Percentiles rank a stretch among this genome's conserved stretches.
These are phyloP conservation scores for Callaeas wilsoni DNA, from an alignment of 2,113 vertebrate species.

Conservation along the genomic window DNA sequence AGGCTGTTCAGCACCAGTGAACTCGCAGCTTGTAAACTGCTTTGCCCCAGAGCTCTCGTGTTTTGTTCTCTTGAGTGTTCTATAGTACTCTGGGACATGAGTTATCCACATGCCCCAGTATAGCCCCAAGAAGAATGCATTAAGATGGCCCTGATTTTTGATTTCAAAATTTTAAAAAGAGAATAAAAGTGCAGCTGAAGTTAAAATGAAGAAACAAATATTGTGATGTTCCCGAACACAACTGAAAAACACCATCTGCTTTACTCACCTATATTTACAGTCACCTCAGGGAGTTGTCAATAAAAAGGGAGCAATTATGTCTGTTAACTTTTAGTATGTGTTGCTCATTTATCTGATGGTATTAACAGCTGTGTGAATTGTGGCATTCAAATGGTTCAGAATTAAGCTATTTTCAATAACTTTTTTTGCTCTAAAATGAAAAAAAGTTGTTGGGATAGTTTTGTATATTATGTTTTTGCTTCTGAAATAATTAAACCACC, in stretches of 20 bases:
- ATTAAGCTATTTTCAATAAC: background rate
- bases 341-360: background rate
- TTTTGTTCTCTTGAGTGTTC: background rate
- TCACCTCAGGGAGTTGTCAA: background rate
- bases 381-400: background rate
- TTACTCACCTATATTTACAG: background rate
- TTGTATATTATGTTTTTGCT: background rate
- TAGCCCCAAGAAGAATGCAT: background rate
- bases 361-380: background rate
- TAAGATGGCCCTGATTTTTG: background rate
- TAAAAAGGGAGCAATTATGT: conserved; percentile 25
- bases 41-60: background rate
- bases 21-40: background rate
- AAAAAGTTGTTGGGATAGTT: background rate
- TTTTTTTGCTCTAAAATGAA: background rate
- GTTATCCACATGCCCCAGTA: background rate
- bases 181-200: background rate
- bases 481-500: background rate
- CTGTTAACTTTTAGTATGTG: background rate
- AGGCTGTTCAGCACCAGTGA: background rate
- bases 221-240: background rate
- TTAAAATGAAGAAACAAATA: background rate
- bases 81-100: background rate
- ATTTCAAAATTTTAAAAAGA: background rate
- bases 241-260: conserved; percentile 2